Percentiles rank a stretch among this genome's conserved stretches.
phyloP scores from a whole-genome alignment of 2,888 invertebrate genomes.

The Argyresthia albistria region DNA sequence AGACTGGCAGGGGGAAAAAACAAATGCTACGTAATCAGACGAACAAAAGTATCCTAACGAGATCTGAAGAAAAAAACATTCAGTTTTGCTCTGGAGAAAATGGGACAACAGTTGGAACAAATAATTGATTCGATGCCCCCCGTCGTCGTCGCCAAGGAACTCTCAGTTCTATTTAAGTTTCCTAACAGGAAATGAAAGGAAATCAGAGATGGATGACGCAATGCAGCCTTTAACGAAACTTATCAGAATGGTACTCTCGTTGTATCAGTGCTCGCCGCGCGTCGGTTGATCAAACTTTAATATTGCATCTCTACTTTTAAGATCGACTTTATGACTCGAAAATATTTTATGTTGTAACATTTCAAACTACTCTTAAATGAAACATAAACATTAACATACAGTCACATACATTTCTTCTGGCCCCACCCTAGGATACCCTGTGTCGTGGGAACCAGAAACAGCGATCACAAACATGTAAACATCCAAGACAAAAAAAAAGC shows the following conservation, averaged over 20 bases:
- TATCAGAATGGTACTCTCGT: slow-evolving; percentile 47
- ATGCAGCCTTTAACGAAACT: slow-evolving; percentile 60
- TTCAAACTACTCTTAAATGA: too few species aligned
- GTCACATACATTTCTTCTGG: too few species aligned
- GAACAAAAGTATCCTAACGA: background rate
- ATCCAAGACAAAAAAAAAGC: too few species aligned
- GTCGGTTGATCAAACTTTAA: slow-evolving; percentile 34
- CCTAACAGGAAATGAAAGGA: slow-evolving; percentile 71
- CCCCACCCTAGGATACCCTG: too few species aligned
- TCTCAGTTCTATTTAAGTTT: slow-evolving; percentile 71
- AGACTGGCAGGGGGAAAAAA: too few species aligned
- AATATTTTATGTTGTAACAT: too few species aligned
- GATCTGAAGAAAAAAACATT: background rate
- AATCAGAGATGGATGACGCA: slow-evolving; percentile 56
- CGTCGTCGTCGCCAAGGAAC: slow-evolving; percentile 60
- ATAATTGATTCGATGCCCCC: slow-evolving; percentile 68
- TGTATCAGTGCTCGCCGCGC: slow-evolving; percentile 16
- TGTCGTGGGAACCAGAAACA: too few species aligned
- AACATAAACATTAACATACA: too few species aligned
- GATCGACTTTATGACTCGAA: slow-evolving; percentile 22
- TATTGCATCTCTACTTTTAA: slow-evolving; percentile 38
- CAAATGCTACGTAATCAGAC: too few species aligned
- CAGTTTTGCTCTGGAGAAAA: slow-evolving; percentile 27
- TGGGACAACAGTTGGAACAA: slow-evolving; percentile 56
- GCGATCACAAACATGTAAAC: too few species aligned